Base-by-base conservation (phyloP, 2,888 invertebrate genomes). In the Pammene fasciana region DNA sequence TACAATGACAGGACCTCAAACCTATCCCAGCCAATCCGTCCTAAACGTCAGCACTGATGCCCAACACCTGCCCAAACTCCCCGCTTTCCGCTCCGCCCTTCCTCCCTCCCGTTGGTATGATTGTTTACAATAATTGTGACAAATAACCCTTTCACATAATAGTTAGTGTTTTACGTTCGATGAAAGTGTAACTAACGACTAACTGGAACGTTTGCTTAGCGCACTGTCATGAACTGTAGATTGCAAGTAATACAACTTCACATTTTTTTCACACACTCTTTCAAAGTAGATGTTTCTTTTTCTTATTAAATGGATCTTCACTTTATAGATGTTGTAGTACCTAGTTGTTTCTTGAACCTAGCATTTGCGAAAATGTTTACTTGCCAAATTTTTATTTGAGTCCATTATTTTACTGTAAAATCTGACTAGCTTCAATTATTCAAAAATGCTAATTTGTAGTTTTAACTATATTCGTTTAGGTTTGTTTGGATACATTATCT, bases 51-150 rank as follows among this genome's bases (percentile, higher is more conserved):
- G 67, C 65, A 60, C 64, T 68, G 68, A 48, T n/a, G n/a, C n/a
- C n/a, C n/a, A n/a, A n/a, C n/a, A n/a, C n/a, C 38, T 1, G n/a
- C 38, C 38, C 48, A 38, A 14, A 50, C 57, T 64, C 68, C 67
- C n/a, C 65, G 50, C 72, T 64, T 66, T 72, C 60, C 70, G 70
- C 64, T 34, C 16, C 56, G 41, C 41, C 71, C 71, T 45, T 57
- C 70, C 67, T 66, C 65, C 73, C 72, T 72, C 55, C 60, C 26
- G 14, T 68, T 75, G 80, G 80, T 80, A 80, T 78, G 79, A 77
- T 72, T 74, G 64, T 74, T 65, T 74, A 67, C 61, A 71, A 71
- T 67, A 38, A 68, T 67, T 65, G 71, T 56, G 56, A 56, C 18
- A 73, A 74, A 73, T 76, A 75, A 75, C 72, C 66, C 41, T 48